Base-by-base conservation (phyloP, 2,888 invertebrate species). In the Heptascelio sp. region DNA sequence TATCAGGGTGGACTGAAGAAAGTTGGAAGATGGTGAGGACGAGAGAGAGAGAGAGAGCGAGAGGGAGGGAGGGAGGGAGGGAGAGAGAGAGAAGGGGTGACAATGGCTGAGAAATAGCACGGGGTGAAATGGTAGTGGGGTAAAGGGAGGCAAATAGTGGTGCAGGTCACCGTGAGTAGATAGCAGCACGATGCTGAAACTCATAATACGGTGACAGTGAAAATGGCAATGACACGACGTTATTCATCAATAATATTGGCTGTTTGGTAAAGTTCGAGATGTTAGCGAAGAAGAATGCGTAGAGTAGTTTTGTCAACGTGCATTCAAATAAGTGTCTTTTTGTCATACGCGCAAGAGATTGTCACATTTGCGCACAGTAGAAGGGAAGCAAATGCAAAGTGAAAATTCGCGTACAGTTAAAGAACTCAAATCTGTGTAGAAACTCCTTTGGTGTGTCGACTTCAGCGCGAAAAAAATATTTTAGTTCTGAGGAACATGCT, bases 81-180 rank as follows among this genome's bases (percentile, higher is more conserved):
- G 49, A 70, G 51, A 53, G n/a, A 68, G 68, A 62, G 67, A 43
- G 46, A 55, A 62, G 57, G 70, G 78, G 64, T 60, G 77, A 75
- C 65, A 67, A 70, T 72, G 79, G 78, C 57, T 68, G 71, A 80
- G 83, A 80, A 72, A 80, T 59, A 21, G 62, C 13, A 34, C 43
- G 53, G 75, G 76, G 68, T 67, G 84, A 60, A 59, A 72, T 57
- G 30, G 53, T 62, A 53, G 53, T 59, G 67, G 70, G 67, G 57
- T 55, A 51, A 73, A 75, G 59, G 9, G 30, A 19, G 68, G 71
- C 68, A 43, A 71, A 62, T 75, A 40, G 77, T 55, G 71, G 81
- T 89, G 75, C 86, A 85, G 89, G 88, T 88, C 89, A 88, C 86
- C 53, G 60, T 68, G 81, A 78, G 80, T 81, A 87, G 89, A 86